These are phyloP conservation scores for Aculops lycopersici DNA, from an alignment of 1,140 invertebrate species.

Conservation along the genomic window DNA sequence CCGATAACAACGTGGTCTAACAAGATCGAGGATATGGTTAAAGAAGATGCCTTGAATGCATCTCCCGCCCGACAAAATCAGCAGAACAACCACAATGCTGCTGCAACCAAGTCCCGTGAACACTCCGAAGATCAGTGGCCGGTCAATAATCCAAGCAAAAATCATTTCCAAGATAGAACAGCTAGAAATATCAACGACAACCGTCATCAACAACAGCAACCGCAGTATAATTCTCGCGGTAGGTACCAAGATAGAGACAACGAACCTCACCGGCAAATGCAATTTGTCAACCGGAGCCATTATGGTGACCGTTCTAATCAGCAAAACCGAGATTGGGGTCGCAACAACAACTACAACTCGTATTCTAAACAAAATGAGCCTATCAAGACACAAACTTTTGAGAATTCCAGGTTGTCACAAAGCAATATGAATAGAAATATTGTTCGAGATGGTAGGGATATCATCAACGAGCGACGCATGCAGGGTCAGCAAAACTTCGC, in stretches of 20 bases:
- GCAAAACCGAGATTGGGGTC: too few relatives aligned
- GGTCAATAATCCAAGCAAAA: too few relatives aligned
- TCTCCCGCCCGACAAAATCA: too few relatives aligned
- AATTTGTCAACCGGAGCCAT: not conserved
- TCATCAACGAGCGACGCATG: not conserved
- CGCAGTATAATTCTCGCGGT: not conserved
- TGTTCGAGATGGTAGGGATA: not conserved
- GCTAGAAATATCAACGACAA: not conserved
- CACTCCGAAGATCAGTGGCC: too few relatives aligned
- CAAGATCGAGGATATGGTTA: too few relatives aligned
- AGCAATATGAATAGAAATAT: not conserved
- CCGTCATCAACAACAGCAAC: not conserved
- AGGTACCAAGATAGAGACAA: not conserved
- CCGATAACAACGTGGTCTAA: too few relatives aligned
- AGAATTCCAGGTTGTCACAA: not conserved
- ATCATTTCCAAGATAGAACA: too few relatives aligned
- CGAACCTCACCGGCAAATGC: not conserved
- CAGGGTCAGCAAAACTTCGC: not conserved
- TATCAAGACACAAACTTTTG: not conserved
- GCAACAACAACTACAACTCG: too few relatives aligned
- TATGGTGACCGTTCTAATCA: not conserved
- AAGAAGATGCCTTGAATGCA: too few relatives aligned
- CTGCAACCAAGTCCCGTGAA: too few relatives aligned
- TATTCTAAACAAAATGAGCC: too few relatives aligned
- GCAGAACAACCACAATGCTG: too few relatives aligned